phyloP scores from a whole-genome alignment of 2,888 invertebrate genomes.

The Hirtodrosophila cameraria region DNA sequence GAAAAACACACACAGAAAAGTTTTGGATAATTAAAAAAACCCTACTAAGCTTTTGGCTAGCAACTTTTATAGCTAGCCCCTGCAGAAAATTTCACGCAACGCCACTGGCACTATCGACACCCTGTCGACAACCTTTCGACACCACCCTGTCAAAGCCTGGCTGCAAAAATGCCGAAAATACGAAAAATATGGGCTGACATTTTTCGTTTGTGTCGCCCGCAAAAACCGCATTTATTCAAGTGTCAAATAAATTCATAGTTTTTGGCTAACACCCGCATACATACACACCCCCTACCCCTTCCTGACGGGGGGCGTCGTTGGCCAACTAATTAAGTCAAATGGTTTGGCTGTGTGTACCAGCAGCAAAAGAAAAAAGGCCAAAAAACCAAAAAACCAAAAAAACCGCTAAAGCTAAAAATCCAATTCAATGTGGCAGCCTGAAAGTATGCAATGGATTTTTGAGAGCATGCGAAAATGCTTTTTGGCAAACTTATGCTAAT shows the following conservation, averaged over 20 bases:
- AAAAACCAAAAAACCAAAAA: constrained; percentile 4
- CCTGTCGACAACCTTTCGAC: too few species aligned
- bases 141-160: constrained; percentile 23
- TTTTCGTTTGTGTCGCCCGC: constrained; percentile 69
- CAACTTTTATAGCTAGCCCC: too few species aligned
- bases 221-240: constrained; percentile 82
- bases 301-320: constrained; percentile 40
- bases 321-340: constrained; percentile 82
- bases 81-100: too few species aligned
- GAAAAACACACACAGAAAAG: too few species aligned
- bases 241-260: constrained; percentile 83
- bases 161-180: constrained; percentile 34
- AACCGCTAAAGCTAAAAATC: constrained; percentile 32
- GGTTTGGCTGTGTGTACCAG: constrained; percentile 48
- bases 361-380: constrained; percentile 27
- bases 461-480: constrained; percentile 48
- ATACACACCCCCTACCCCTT: background rate
- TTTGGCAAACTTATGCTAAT: constrained; percentile 76
- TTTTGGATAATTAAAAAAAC: too few species aligned
- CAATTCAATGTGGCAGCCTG: constrained; percentile 38
- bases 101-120: too few species aligned
- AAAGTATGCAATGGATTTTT: constrained; percentile 55
- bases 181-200: constrained; percentile 71
- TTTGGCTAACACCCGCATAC: constrained; percentile 27
- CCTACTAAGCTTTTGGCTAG: too few species aligned